Evolutionary conservation across 2,888 invertebrate species (phyloP).

Genomic region (Oscheius sp.): DNA sequence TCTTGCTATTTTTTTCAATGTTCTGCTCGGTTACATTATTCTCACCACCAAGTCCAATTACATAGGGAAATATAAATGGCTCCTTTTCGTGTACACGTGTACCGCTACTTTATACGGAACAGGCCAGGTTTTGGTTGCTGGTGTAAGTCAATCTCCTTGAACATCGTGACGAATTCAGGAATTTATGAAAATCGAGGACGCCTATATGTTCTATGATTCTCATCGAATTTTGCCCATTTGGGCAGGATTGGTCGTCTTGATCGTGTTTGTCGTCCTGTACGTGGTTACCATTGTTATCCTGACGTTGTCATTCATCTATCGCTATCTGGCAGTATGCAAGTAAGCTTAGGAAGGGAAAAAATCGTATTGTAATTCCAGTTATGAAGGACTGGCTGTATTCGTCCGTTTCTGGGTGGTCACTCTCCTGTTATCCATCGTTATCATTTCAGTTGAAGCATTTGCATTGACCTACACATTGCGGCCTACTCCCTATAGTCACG

Average conservation of each 20-base stretch:
- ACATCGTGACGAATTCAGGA: background rate
- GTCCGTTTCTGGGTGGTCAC: too few relatives aligned
- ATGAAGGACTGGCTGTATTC: too few relatives aligned
- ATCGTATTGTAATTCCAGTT: background rate
- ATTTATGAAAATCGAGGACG: background rate
- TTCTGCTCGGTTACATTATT: background rate
- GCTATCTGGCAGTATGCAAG: background rate
- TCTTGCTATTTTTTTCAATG: background rate
- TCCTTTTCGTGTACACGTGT: constrained; percentile 1
- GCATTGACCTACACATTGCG: too few relatives aligned
- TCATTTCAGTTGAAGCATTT: too few relatives aligned
- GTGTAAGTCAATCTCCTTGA: too few relatives aligned
- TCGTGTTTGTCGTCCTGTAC: too few relatives aligned
- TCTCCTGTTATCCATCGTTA: too few relatives aligned
- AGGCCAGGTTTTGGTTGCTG: background rate
- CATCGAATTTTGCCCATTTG: background rate
- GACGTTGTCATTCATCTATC: background rate
- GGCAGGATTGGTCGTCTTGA: too few relatives aligned
- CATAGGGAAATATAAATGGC: constrained; percentile 3
- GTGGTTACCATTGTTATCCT: too few relatives aligned
- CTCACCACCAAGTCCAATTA: background rate
- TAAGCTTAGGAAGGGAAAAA: background rate
- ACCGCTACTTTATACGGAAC: background rate
- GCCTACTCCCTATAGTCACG: too few relatives aligned
- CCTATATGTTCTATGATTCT: constrained; percentile 4